These are phyloP conservation scores for Halcyon leucocephala DNA, from an alignment of 2,797 vertebrate genomes.

Conservation along the genomic window DNA sequence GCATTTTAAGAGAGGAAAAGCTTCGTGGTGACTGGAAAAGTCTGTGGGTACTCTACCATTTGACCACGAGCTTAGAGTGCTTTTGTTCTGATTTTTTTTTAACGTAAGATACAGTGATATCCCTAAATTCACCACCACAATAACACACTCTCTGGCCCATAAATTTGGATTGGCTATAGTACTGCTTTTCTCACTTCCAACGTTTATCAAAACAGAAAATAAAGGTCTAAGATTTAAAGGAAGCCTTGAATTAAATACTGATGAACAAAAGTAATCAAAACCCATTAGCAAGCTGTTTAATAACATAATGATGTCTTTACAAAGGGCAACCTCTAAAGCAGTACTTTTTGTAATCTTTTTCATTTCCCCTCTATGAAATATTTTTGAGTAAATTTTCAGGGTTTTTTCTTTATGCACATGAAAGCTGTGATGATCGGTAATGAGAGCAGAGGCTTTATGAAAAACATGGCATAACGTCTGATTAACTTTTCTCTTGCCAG, in stretches of 20 bases:
- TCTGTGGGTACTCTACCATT: slow-evolving; percentile 29
- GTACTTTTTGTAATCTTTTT: not conserved
- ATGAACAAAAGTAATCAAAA: not conserved
- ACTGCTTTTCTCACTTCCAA: not conserved
- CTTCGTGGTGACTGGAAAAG: slow-evolving; percentile 58
- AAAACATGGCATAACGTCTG: not conserved
- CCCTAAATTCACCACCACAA: slow-evolving; percentile 11
- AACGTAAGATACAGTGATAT: slow-evolving; percentile 28
- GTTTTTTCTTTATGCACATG: not conserved
- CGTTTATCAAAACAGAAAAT: not conserved
- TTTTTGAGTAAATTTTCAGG: not conserved
- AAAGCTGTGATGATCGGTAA: not conserved
- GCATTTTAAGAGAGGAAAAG: slow-evolving; percentile 67
- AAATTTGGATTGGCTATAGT: not conserved
- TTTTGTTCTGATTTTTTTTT: slow-evolving; percentile 24
- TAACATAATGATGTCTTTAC: not conserved
- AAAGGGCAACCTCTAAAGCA: not conserved
- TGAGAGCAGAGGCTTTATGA: not conserved
- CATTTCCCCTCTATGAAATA: not conserved
- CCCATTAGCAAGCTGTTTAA: not conserved
- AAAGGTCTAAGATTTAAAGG: not conserved
- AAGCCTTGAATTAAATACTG: not conserved
- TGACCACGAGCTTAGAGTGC: slow-evolving; percentile 9
- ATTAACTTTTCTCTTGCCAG: not conserved
- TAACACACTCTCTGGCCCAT: slow-evolving; percentile 24